phyloP scores from a whole-genome alignment of 2,888 invertebrate species.

The Blomia tropicalis region DNA sequence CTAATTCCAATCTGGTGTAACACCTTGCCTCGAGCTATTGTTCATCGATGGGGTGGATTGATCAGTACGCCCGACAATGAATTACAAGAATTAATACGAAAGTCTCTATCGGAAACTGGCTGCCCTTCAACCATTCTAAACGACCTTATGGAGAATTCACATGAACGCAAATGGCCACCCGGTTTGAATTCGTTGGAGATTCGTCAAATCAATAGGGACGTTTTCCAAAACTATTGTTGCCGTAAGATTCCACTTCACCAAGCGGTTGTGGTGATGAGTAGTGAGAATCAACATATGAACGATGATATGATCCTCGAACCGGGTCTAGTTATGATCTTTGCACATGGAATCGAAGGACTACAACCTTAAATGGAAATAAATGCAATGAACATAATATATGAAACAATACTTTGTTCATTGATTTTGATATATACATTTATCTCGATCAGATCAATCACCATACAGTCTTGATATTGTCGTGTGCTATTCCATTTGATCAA shows the following conservation, averaged over 20 bases:
- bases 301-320: constrained; percentile 92
- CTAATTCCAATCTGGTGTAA: constrained; percentile 54
- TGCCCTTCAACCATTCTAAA: constrained; percentile 84
- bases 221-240: constrained; percentile 84
- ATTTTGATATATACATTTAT: too few relatives aligned
- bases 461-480: too few relatives aligned
- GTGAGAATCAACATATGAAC: constrained; percentile 85
- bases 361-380: too few relatives aligned
- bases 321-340: constrained; percentile 93
- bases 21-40: constrained; percentile 62
- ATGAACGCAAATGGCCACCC: constrained; percentile 85
- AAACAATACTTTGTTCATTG: too few relatives aligned
- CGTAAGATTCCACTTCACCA: constrained; percentile 67
- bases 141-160: constrained; percentile 91
- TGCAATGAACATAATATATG: too few relatives aligned
- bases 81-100: constrained; percentile 77
- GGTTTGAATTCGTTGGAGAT: constrained; percentile 79
- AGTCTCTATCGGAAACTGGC: constrained; percentile 77
- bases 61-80: constrained; percentile 92
- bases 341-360: constrained; percentile 63
- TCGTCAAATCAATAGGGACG: constrained; percentile 75
- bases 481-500: too few relatives aligned
- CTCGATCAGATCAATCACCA: too few relatives aligned
- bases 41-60: constrained; percentile 95
- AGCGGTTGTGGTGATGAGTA: constrained; percentile 80